Base-by-base conservation (phyloP, 2,797 vertebrate genomes). In the Salmo trutta region DNA sequence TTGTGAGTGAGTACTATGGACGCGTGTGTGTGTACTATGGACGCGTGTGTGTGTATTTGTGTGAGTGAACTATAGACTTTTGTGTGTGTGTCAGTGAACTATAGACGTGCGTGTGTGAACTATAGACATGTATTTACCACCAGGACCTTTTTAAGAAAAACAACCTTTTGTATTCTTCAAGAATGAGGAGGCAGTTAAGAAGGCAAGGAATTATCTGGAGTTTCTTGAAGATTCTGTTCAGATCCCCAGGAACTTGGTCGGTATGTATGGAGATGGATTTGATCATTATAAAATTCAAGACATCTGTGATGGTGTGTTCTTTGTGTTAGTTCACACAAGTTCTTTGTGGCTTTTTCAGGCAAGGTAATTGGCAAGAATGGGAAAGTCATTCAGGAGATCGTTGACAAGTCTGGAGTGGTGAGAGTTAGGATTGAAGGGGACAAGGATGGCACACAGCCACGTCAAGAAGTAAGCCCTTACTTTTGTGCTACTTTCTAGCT, bases 331-430 rank as follows among this genome's bases (percentile, higher is more conserved):
- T 16, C 8, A 16, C 2, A 27, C 10, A 4, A 54, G 27, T 51
- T 14, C 12, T 52, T 33, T 71, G 1, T 56, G 51, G 16, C 4
- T 31, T 14, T 82, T 29, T 83, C 3, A 99, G 98, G 98, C 85
- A 99, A 99, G 94, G 98, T 99, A 83, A 99, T 99, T 84, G 98
- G 98, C 73, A 99, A 99, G 94, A 99, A 97, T 79, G 98, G 98
- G 56, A 99, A 99, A 89, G 98, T 99, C 79, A 99, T 99, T 93
- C 98, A 99, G 91, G 98, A 99, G 94, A 96, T 99, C 73, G 98
- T 99, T 87, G 98, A 99, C 90, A 99, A 99, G 90, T 99, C 98
- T 33, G 98, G 98, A 68, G 98, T 99, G 76, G 98, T 99, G 86
- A 94, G 98, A 85, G 98, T 99, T 86, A 94, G 96, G 91, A 99